Evolutionary conservation across 2,797 vertebrate species (phyloP), one percentile per base, ranked within the genome.

Genomic region (Thaleichthys pacificus): DNA sequence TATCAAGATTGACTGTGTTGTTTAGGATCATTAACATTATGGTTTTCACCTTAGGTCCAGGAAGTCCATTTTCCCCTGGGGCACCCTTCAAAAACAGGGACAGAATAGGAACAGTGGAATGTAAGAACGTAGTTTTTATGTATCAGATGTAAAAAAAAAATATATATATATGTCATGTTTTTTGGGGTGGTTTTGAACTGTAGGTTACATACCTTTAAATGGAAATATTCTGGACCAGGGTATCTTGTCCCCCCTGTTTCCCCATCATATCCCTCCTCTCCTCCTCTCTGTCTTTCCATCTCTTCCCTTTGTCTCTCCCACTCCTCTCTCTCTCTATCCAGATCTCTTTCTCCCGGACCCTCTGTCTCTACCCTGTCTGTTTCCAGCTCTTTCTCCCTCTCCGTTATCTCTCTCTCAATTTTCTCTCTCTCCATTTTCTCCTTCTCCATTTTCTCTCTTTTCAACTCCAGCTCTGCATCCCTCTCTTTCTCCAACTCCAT

Each of bases 31-130:
- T 71, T 76, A 21, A 26, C 11, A 8, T 47, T 60, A 82, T 30
- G 66, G 22, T 72, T 74, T 11, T 85, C 66, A 95, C 95, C 93
- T 96, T 96, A 73, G 69, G 73, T 82, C 95, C 95, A 30, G 81
- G 87, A 0, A 85, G 67, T 54, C 95, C 94, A 51, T 66, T 82
- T 26, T 95, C 93, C 22, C 95, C 95, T 3, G 83, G 92, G 7
- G 92, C 90, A 2, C 95, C 95, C 95, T 96, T 62, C 80, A 54
- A 76, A 70, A 83, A 7, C 8, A 61, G 9, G 12, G 32, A 68
- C 1, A 66, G 24, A 72, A 21, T 14, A 21, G 47, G 12, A 57
- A 49, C 11, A 66, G 6, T 3, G 64, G 19, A 47, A 47, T 0
- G 12, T 47, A 12, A 14, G 8, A 42, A 9, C 38, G 38, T 42